These are phyloP conservation scores for Parasteatoda lunata DNA, from an alignment of 2,888 invertebrate genomes.

Conservation along the genomic window DNA sequence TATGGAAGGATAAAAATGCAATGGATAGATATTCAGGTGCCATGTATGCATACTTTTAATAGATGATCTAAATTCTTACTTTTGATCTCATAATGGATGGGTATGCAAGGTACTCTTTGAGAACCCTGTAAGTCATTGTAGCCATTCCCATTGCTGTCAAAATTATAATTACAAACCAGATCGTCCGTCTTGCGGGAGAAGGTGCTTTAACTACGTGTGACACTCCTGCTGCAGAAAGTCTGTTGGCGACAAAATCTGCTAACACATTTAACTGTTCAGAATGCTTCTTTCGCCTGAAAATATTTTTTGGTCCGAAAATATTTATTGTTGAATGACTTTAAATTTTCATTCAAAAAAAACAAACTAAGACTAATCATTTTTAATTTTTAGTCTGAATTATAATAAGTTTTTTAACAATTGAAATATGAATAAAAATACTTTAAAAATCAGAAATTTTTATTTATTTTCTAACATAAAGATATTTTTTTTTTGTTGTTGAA, in stretches of 20 bases:
- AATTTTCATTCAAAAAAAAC: no score
- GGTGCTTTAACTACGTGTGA: slow-evolving; percentile 44
- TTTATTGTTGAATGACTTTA: no score
- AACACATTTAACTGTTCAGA: slow-evolving; percentile 18
- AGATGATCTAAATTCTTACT: neutral
- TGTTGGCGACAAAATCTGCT: slow-evolving; percentile 49
- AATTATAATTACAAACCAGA: slow-evolving; percentile 16
- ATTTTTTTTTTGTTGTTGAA: no score
- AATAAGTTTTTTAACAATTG: no score
- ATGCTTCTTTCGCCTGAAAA: slow-evolving; percentile 24
- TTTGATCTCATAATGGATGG: slow-evolving; percentile 55
- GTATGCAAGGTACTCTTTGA: slow-evolving; percentile 52
- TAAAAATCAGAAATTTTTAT: no score
- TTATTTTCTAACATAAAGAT: no score
- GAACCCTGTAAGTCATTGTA: slow-evolving; percentile 39
- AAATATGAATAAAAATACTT: no score
- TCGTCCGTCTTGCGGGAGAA: slow-evolving; percentile 1
- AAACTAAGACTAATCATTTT: no score
- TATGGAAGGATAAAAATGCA: no score
- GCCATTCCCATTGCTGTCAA: slow-evolving; percentile 1
- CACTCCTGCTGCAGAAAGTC: slow-evolving; percentile 49
- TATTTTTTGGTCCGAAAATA: neutral
- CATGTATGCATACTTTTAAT: no score
- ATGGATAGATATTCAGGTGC: no score
- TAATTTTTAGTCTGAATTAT: no score